These are phyloP conservation scores for Busseola fusca DNA, from an alignment of 2,888 invertebrate genomes.

Conservation along the genomic window DNA sequence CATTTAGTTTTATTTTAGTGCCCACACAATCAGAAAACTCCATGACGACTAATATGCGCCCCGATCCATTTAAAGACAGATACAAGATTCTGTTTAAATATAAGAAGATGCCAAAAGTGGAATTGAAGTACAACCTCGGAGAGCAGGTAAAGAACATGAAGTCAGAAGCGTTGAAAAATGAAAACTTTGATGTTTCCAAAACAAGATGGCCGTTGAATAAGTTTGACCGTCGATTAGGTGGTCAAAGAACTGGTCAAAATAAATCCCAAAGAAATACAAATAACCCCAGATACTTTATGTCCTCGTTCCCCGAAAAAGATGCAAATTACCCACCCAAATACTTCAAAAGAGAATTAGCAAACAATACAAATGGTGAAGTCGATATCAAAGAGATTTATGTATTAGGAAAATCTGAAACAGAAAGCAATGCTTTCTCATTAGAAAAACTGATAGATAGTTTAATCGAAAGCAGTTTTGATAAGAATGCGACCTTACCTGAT, in stretches of 20 bases:
- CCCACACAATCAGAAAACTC: constrained; percentile 44
- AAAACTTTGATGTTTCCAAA: constrained; percentile 71
- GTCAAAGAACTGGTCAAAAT: constrained; percentile 46
- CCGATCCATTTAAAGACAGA: constrained; percentile 76
- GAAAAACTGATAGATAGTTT: constrained; percentile 77
- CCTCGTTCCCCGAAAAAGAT: constrained; percentile 55
- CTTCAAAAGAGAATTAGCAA: constrained; percentile 74
- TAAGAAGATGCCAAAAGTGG: constrained; percentile 75
- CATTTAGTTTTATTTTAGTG: constrained; percentile 28
- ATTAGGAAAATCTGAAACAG: constrained; percentile 65
- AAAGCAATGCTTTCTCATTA: constrained; percentile 68
- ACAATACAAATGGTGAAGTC: constrained; percentile 49
- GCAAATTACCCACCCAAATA: constrained; percentile 66
- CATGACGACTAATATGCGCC: constrained; percentile 54
- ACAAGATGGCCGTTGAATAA: constrained; percentile 78
- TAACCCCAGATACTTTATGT: constrained; percentile 57
- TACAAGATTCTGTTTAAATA: constrained; percentile 75
- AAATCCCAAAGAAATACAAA: constrained; percentile 26
- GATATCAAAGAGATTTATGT: constrained; percentile 63
- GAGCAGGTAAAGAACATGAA: constrained; percentile 80
- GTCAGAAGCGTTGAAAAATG: constrained; percentile 68
- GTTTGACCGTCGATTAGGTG: constrained; percentile 59
- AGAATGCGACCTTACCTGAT: constrained; percentile 49
- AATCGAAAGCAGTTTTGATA: constrained; percentile 71
- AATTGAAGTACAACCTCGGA: constrained; percentile 78